Evolutionary conservation across 2,113 vertebrate species (phyloP), one percentile per base, ranked within the genome.

Genomic region (Lycocorax pyrrhopterus): DNA sequence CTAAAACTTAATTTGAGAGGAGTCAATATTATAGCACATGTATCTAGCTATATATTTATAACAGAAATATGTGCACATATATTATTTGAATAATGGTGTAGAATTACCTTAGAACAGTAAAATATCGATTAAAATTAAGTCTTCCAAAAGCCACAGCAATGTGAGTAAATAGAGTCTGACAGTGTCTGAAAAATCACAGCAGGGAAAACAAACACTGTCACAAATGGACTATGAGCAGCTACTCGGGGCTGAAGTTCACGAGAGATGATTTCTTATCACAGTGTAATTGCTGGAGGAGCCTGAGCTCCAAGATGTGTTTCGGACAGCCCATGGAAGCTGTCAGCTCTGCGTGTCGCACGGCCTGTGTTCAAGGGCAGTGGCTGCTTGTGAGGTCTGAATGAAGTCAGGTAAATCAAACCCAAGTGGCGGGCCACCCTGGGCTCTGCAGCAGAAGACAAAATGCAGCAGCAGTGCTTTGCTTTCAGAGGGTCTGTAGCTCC

Each of bases 161-260:
- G 10, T 71, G 55, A 91, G 47, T 68, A 92, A 96, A 96, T 85
- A 39, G 35, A 91, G 12, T 58, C 37, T 92, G 95, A 92, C 96
- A 64, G 14, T 32, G 92, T 92, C 94, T 92, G 79, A 96, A 96
- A 94, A 96, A 97, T 94, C 93, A 75, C 46, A 27, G 35, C 22
- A 12, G 44, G 58, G 46, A 84, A 95, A 95, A 80, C 64, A 91
- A 94, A 90, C 53, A 63, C 52, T 93, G 95, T 92, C 94, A 93
- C 26, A 82, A 86, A 71, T 2, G n/a, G 58, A 35, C 46, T 73
- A 1, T 44, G 46, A 76, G 87, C 79, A 89, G 76, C 52, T 96
- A 90, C 84, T 80, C 27, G 66, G 47, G 81, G 80, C 23, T 94
- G 92, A 96, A 71, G 79, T 68, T 97, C 94, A 94, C 72, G 89